Percentiles rank a stretch among this genome's conserved stretches.
Conservation (phyloP, 2,113 vertebrate genomes). For the Vicugna pacos region DNA sequence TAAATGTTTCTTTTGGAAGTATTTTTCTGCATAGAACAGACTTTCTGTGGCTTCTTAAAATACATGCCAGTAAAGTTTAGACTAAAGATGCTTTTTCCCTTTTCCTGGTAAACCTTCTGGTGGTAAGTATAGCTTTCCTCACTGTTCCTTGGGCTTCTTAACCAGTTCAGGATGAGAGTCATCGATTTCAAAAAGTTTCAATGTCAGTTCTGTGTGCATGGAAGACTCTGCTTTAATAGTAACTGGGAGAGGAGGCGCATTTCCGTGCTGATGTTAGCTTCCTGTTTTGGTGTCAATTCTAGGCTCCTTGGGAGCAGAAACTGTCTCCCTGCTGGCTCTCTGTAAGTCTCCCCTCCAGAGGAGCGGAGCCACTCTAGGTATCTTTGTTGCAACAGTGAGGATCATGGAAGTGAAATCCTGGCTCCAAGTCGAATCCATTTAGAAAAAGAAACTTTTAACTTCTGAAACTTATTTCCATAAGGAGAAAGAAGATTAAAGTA, state of each 20-base stretch:
- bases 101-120: neutral
- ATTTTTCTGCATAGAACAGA: neutral
- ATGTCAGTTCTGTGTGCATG: neutral
- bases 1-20: neutral
- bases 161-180: neutral
- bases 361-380: neutral
- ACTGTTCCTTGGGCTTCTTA: neutral
- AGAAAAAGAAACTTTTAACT: neutral
- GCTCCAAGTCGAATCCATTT: neutral
- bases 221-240: neutral
- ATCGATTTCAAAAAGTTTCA: neutral
- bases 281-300: neutral
- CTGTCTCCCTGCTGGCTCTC: neutral
- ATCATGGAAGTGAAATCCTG: neutral
- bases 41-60: neutral
- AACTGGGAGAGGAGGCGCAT: neutral
- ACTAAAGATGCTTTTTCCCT: neutral
- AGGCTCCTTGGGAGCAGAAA: conserved; percentile 4
- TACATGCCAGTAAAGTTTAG: neutral
- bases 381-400: neutral
- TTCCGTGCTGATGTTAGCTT: neutral
- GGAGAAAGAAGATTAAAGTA: neutral
- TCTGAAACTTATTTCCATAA: neutral
- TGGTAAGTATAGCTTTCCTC: neutral
- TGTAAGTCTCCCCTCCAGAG: neutral